phyloP scores from a whole-genome alignment of 2,797 vertebrate species.

The Yasuhikotakia modesta region DNA sequence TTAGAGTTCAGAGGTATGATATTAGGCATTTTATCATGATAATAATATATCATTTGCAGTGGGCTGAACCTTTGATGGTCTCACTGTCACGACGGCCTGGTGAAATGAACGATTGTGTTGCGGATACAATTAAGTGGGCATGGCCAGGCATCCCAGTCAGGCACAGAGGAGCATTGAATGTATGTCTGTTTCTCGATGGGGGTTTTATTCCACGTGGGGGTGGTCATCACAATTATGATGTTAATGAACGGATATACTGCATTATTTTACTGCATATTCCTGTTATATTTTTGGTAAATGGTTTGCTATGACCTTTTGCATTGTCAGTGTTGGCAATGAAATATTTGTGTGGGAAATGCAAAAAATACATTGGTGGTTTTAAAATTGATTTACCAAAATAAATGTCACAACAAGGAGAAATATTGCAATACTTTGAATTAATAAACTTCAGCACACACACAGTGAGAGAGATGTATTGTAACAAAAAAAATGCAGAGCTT shows the following conservation, averaged over 20 bases:
- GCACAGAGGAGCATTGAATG: not conserved
- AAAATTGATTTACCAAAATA: too few species aligned
- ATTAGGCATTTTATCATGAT: constrained; percentile 13
- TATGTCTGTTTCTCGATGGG: not conserved
- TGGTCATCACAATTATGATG: not conserved
- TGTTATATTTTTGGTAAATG: too few species aligned
- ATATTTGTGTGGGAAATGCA: too few species aligned
- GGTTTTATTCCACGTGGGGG: not conserved
- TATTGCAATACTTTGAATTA: not conserved
- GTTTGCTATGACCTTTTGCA: too few species aligned
- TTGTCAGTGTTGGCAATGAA: too few species aligned
- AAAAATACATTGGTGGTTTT: too few species aligned
- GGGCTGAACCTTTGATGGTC: constrained; percentile 9
- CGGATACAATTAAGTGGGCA: constrained; percentile 24
- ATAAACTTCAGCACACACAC: not conserved
- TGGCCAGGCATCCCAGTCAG: not conserved
- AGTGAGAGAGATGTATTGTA: not conserved
- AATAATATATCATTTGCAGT: constrained; percentile 34
- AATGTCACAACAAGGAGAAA: not conserved
- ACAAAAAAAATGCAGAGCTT: not conserved
- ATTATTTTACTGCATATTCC: not conserved
- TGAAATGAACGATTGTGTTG: constrained; percentile 27
- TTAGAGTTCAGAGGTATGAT: constrained; percentile 31
- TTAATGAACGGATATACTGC: not conserved
- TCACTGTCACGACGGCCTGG: not conserved